phyloP scores from a whole-genome alignment of 92 coral and sea anemone species.

The Porites rus region DNA sequence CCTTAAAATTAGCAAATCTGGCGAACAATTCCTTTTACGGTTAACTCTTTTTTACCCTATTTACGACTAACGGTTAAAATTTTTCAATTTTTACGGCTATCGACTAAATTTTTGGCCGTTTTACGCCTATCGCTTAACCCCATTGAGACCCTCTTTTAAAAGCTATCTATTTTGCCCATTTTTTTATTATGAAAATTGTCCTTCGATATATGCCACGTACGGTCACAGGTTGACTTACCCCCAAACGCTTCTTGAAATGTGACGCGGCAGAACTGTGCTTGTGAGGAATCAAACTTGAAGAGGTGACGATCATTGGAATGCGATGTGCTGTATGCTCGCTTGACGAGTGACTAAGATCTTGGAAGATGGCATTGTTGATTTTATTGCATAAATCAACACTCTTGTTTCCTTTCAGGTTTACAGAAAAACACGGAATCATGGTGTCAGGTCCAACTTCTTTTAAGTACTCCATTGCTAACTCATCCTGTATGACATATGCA shows the following conservation, averaged over 20 bases:
- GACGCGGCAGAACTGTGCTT: conserved; percentile 69
- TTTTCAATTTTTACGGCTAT: no score
- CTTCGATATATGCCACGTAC: no score
- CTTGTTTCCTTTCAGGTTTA: conserved; percentile 79
- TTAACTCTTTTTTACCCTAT: no score
- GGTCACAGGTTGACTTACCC: conserved; percentile 62
- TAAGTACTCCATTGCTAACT: conserved; percentile 77
- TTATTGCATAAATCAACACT: conserved; percentile 65
- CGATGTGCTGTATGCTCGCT: conserved; percentile 71
- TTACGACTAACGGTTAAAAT: no score
- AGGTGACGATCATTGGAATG: conserved; percentile 84
- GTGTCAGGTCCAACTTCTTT: conserved; percentile 90
- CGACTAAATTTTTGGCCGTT: no score
- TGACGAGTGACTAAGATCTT: conserved; percentile 66
- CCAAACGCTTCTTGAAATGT: conserved; percentile 80
- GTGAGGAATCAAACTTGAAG: conserved; percentile 77
- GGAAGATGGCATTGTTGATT: conserved; percentile 68
- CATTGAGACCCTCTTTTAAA: no score
- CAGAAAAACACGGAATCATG: conserved; percentile 89
- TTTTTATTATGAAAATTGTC: background rate
- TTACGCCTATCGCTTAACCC: no score
- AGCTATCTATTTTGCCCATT: no score
- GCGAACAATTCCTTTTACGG: no score
- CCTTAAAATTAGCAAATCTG: no score
- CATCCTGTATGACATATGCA: conserved; percentile 47